Evolutionary conservation across 2,888 invertebrate species (phyloP).

Genomic region (Rhagonycha fulva): DNA sequence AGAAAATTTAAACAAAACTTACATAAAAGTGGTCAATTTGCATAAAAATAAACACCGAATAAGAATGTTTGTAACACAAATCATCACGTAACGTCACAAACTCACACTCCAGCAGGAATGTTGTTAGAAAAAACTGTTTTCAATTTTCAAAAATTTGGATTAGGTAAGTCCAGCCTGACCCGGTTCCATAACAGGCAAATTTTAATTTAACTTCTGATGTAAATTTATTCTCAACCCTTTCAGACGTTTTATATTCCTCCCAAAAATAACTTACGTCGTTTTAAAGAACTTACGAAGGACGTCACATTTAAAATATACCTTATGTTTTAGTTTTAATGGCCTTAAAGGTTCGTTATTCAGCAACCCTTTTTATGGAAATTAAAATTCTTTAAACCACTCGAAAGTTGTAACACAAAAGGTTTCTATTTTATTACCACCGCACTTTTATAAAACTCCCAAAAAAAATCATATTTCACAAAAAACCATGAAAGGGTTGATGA

Average conservation of each 20-base stretch:
- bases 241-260: not conserved
- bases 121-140: too few species aligned
- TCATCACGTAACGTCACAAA: too few species aligned
- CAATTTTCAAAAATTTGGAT: too few species aligned
- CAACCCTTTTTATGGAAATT: slow-evolving; percentile 30
- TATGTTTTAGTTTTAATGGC: slow-evolving; percentile 20
- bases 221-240: not conserved
- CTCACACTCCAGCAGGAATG: too few species aligned
- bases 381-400: slow-evolving; percentile 19
- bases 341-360: slow-evolving; percentile 15
- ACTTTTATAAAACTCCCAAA: not conserved
- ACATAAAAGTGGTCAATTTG: too few species aligned
- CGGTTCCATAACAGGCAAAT: not conserved
- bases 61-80: too few species aligned
- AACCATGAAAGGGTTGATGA: not conserved
- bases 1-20: too few species aligned
- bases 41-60: too few species aligned
- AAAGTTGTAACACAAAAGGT: not conserved
- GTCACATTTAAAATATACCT: slow-evolving; percentile 24
- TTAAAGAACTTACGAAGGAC: slow-evolving; percentile 20
- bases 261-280: not conserved
- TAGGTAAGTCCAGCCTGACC: too few species aligned
- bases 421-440: not conserved
- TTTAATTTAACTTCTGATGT: not conserved
- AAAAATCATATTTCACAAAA: not conserved